Percentiles rank a stretch among this genome's conserved stretches.
These are phyloP conservation scores for Piliocolobus tephrosceles DNA, from an alignment of 2,113 vertebrate genomes.

Conservation along the genomic window DNA sequence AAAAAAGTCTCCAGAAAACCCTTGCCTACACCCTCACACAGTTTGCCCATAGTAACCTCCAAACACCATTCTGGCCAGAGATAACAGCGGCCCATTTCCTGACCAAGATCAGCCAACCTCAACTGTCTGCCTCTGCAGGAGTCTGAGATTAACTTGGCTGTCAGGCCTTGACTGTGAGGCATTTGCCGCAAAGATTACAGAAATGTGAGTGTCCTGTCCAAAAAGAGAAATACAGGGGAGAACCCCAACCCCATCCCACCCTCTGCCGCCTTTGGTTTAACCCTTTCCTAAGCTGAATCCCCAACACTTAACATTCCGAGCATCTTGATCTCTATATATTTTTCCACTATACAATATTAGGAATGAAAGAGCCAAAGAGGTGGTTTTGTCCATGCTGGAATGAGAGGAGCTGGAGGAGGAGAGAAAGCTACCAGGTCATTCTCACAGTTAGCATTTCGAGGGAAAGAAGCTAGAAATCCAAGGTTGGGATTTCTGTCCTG, in stretches of 20 bases:
- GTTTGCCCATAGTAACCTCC: slow-evolving; percentile 63
- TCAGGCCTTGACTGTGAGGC: slow-evolving; percentile 64
- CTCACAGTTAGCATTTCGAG: not conserved
- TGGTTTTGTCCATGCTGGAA: not conserved
- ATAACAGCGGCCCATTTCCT: slow-evolving; percentile 68
- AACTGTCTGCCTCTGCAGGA: slow-evolving; percentile 74
- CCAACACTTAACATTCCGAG: not conserved
- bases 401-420: not conserved
- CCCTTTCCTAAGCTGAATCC: not conserved
- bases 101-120: slow-evolving; percentile 76
- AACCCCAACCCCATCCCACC: not conserved
- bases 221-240: not conserved
- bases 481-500: not conserved
- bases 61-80: slow-evolving; percentile 62
- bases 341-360: not conserved
- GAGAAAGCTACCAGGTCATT: not conserved
- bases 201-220: slow-evolving; percentile 38
- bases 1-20: slow-evolving; percentile 18
- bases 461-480: not conserved
- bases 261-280: not conserved
- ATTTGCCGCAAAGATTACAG: slow-evolving; percentile 72
- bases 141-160: slow-evolving; percentile 72
- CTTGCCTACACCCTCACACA: not conserved
- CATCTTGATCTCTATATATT: not conserved
- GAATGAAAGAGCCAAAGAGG: slow-evolving; percentile 2